Evolutionary conservation across 2,797 vertebrate genomes (phyloP), one percentile per base, ranked within the genome.

Genomic region (Eptatretus atami): DNA sequence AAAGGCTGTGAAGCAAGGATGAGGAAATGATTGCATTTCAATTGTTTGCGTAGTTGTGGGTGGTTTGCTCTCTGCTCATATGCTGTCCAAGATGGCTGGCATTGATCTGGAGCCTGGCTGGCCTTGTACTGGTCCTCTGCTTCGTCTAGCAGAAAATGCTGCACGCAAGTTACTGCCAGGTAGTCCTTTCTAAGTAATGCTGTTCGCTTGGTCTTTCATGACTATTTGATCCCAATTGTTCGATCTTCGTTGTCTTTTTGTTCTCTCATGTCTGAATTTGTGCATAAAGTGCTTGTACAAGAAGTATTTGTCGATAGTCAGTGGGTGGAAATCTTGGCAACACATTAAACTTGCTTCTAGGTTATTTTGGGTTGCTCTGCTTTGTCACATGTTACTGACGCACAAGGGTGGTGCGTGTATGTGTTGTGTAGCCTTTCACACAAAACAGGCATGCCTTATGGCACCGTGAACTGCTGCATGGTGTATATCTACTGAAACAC

Each of bases 101-200:
- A 52, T 90, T 65, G 73, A 83, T 64, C 77, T 94, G 24, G 87
- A 96, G 68, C 77, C 71, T 0, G 86, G 85, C 10, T 95, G 88
- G 90, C 88, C 90, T 0, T 96, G 88, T 71, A 76, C 86, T 0
- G 90, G 90, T 1, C 84, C 86, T 3, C 80, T 96, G n/a, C 78
- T 94, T 65, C 78, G 82, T 66, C 82, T 95, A 86, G 88, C 88
- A 0, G 83, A 90, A 70, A 84, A 87, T 44, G 88, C 83, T 1
- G 90, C 86, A 68, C 78, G 81, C n/a, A 94, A 84, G 66, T 81
- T 96, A 53, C 78, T 96, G 53, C 90, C 87, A 63, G 90, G 90
- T 95, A 72, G 70, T 44, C 31, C 4, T 44, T 44, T 44, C 31
- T 44, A 44, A 44, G 31, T 8, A 44, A 44, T 44, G 31, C 31